Conservation (phyloP, 2,797 vertebrate genomes). For the Neomorphus geoffroyi region DNA sequence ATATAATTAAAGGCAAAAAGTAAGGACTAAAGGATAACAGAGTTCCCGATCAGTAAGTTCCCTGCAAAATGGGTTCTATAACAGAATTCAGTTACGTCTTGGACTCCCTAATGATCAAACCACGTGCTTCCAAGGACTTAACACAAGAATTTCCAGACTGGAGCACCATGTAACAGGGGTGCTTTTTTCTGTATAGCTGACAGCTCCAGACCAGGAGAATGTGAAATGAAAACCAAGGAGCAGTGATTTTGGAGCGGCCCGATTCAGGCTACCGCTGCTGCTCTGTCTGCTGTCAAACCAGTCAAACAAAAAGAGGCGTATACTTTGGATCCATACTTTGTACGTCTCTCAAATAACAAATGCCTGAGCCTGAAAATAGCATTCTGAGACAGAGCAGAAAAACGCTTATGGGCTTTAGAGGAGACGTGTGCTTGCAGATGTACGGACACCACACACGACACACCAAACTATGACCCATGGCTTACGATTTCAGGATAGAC, state of each 20-base stretch:
- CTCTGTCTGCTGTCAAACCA: background rate
- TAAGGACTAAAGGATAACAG: background rate
- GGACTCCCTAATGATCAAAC: background rate
- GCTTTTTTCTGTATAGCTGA: background rate
- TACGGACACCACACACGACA: background rate
- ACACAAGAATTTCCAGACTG: background rate
- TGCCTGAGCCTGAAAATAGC: background rate
- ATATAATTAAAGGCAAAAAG: background rate
- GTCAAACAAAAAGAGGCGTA: background rate
- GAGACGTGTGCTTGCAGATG: background rate
- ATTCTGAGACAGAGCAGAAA: background rate
- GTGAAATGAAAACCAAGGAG: background rate
- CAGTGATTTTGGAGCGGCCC: background rate
- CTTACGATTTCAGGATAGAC: background rate
- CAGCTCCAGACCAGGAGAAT: background rate
- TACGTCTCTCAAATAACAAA: background rate
- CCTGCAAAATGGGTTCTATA: background rate
- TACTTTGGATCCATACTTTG: background rate
- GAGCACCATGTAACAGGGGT: rapidly evolving
- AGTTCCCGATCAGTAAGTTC: background rate
- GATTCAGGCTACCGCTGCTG: background rate
- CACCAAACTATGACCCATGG: background rate
- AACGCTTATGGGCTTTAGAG: background rate
- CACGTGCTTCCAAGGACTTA: background rate
- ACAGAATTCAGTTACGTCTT: background rate